phyloP scores from a whole-genome alignment of 2,113 vertebrate genomes.

The western clawed frog (Xenopus tropicalis) region DNA sequence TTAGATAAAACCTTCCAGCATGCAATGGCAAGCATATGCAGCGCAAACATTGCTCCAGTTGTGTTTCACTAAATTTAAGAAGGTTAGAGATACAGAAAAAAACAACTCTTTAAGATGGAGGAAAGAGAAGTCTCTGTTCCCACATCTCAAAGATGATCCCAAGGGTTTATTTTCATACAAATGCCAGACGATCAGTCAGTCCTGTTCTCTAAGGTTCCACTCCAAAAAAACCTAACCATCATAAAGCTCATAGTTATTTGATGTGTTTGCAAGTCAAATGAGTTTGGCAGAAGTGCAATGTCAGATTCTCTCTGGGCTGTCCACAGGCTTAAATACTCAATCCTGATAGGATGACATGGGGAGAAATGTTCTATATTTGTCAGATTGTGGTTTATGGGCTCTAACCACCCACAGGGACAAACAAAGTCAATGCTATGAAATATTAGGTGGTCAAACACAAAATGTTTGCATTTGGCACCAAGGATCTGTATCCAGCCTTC shows the following conservation, averaged over 20 bases:
- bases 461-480: slow-evolving; percentile 24
- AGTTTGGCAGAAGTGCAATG: slow-evolving; percentile 27
- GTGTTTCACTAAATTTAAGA: not conserved
- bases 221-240: slow-evolving; percentile 22
- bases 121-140: slow-evolving; percentile 22
- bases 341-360: not conserved
- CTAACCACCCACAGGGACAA: not conserved
- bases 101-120: not conserved
- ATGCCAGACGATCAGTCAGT: slow-evolving; percentile 21
- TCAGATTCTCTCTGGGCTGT: slow-evolving; percentile 10
- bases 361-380: slow-evolving; percentile 18
- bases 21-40: not conserved
- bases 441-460: slow-evolving; percentile 1
- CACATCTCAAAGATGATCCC: slow-evolving; percentile 24
- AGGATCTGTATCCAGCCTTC: slow-evolving; percentile 34
- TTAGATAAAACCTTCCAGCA: no score
- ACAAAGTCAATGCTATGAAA: not conserved
- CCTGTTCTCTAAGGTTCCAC: slow-evolving; percentile 9
- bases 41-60: not conserved
- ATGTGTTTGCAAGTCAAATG: slow-evolving; percentile 39
- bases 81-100: not conserved
- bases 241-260: slow-evolving; percentile 25
- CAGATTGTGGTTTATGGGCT: slow-evolving; percentile 7
- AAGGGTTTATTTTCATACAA: slow-evolving; percentile 25
- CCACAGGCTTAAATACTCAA: not conserved